phyloP scores from a whole-genome alignment of 1,140 invertebrate species.

The Trachymyrmex septentrionalis region DNA sequence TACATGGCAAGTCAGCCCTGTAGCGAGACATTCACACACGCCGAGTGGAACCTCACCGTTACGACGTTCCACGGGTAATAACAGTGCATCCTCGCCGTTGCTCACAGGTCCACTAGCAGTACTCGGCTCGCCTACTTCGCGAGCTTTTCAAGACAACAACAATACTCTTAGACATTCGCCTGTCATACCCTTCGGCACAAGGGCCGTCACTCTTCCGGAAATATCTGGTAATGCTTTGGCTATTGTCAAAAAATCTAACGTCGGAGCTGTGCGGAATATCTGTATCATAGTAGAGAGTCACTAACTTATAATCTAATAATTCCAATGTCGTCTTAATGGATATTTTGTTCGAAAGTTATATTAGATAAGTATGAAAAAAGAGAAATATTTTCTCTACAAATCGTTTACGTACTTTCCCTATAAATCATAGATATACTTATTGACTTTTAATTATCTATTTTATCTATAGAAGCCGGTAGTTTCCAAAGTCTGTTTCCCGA shows the following conservation, averaged over 20 bases:
- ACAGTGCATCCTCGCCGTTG: conserved; percentile 91
- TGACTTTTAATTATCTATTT: conserved; percentile 7
- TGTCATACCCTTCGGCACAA: conserved; percentile 89
- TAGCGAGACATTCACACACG: conserved; percentile 87
- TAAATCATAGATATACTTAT: too few relatives aligned
- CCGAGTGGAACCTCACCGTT: conserved; percentile 90
- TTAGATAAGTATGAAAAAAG: not conserved
- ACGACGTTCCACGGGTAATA: conserved; percentile 87
- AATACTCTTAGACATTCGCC: conserved; percentile 88
- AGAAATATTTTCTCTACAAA: not conserved
- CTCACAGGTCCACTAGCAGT: conserved; percentile 88
- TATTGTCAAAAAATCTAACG: conserved; percentile 18
- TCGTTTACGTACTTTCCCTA: too few relatives aligned
- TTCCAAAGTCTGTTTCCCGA: conserved; percentile 88
- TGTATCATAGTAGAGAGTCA: not conserved
- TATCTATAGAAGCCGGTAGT: conserved; percentile 87
- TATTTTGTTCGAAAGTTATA: not conserved
- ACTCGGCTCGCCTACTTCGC: conserved; percentile 89
- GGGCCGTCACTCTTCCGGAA: conserved; percentile 93
- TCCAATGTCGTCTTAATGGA: not conserved
- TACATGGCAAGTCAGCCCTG: conserved; percentile 93
- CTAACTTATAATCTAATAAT: not conserved
- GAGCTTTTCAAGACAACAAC: conserved; percentile 88
- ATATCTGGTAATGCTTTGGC: conserved; percentile 86
- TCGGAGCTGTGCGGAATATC: not conserved